Evolutionary conservation across 1,140 invertebrate genomes (phyloP).

Genomic region (Steinernema feltiae): DNA sequence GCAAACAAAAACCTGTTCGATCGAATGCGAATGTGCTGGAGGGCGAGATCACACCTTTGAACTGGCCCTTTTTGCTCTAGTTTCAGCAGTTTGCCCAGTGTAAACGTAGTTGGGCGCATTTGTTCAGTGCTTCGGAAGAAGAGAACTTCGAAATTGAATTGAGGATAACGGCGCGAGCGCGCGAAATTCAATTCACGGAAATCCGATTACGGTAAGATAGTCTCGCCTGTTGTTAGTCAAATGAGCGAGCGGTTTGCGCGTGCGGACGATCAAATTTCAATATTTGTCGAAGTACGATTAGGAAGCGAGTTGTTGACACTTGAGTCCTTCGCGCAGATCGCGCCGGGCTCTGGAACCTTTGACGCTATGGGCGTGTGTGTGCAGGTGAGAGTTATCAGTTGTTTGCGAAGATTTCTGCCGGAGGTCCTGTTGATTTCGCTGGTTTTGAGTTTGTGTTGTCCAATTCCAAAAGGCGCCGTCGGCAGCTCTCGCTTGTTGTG

Average conservation of each 20-base stretch:
- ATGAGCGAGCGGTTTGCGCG: too few relatives aligned
- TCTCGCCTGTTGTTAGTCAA: too few relatives aligned
- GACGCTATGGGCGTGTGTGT: not conserved
- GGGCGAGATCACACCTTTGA: not conserved
- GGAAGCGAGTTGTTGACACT: constrained; percentile 8
- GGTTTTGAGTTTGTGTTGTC: not conserved
- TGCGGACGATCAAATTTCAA: not conserved
- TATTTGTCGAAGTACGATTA: not conserved
- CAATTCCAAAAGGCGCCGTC: constrained; percentile 8
- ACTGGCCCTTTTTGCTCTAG: not conserved
- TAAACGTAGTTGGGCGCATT: too few relatives aligned
- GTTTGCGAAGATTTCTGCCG: not conserved
- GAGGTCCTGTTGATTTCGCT: not conserved
- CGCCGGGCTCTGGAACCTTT: constrained; percentile 1
- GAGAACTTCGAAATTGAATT: not conserved
- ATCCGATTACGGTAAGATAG: not conserved
- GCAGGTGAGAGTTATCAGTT: not conserved
- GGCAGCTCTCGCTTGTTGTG: too few relatives aligned
- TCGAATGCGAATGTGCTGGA: not conserved
- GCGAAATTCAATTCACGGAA: too few relatives aligned
- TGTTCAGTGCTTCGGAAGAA: not conserved
- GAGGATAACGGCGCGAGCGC: too few relatives aligned
- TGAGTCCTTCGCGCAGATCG: not conserved
- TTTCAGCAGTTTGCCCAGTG: constrained; percentile 2
- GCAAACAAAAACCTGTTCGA: constrained; percentile 3